Evolutionary conservation across 1,140 invertebrate genomes (phyloP), one percentile per base, ranked within the genome.

Genomic region (Eumeta japonica): DNA sequence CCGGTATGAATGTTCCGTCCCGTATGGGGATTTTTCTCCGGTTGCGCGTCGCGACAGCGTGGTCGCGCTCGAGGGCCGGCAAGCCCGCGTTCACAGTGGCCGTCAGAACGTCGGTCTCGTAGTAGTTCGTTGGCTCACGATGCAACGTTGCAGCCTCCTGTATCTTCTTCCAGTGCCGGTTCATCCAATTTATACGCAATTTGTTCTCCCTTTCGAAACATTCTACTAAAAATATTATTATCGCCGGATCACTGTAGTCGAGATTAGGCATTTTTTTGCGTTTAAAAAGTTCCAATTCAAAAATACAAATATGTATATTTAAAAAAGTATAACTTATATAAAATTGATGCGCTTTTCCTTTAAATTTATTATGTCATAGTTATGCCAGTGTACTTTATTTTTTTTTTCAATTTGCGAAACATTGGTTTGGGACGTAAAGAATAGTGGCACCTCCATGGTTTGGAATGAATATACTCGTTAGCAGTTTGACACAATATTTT

Each of bases 151-250:
- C 56, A 9, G 64, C 62, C 27, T 60, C 27, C 31, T 63, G 36
- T 18, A 68, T 53, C 18, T 55, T 35, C 13, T 45, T 42, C 9
- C 41, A 39, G 45, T 70, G 48, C 28, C 55, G 58, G 17, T 48
- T 44, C 9, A 62, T 58, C 65, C 65, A 70, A n/a, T 58, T 58
- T 10, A 64, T 35, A 2, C 65, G 48, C n/a, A 60, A 37, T 5
- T 54, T 52, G 35, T 59, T 65, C 44, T 63, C 62, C 30, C 60
- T 68, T 34, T 65, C 56, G 48, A 65, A 63, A 31, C 56, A 57
- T 45, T 63, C 62, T n/a, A 50, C 53, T 2, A 65, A 45, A 43
- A 67, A 61, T 37, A 50, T 59, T 32, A 64, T 63, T 7, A 62
- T 34, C 9, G 46, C 52, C 0, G 63, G 63, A 28, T 64, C 57